Evolutionary conservation across 2,797 vertebrate species (phyloP), one percentile per base, ranked within the genome.

Genomic region (Channallabes apus): DNA sequence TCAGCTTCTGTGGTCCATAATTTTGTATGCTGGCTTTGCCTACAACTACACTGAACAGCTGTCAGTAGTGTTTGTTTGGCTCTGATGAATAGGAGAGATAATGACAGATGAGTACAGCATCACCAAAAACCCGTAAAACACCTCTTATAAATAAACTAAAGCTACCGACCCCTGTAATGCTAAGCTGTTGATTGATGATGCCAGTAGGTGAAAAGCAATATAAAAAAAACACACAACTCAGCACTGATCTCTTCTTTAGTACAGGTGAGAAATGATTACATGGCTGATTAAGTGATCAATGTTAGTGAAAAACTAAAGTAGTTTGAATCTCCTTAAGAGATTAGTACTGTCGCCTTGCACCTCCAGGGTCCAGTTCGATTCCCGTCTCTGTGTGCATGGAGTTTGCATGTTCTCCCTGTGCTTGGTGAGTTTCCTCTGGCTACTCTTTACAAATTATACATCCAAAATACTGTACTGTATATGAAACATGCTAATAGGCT

Each of bases 21-120:
- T 79, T 68, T 69, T 77, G 27, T 69, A 51, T 5, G 65, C 6
- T 79, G n/a, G 14, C n/a, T 65, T 3, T 80, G 67, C 20, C 41
- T n/a, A 41, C 29, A 80, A 51, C 15, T n/a, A 75, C 67, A 69
- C 75, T 58, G 79, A 85, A 75, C 89, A 89, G 84, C 87, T 90
- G 90, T 80, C 75, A 78, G 68, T 84, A 56, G 38, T 89, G 82
- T 90, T 88, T 91, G 89, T 84, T 87, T 86, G 83, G 73, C 68
- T 79, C 68, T 84, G 79, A 76, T 89, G 27, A 80, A 79, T 72
- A 71, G 83, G 46, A 11, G 51, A 80, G 72, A 67, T 85, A 82
- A 87, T 88, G 87, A 88, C 73, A 83, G 84, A 87, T 80, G 59
- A 73, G 65, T 81, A 84, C 71, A 78, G 58, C 61, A 85, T 35